Base-by-base conservation (phyloP, 2,797 vertebrate genomes). In the Gymnocypris eckloni region DNA sequence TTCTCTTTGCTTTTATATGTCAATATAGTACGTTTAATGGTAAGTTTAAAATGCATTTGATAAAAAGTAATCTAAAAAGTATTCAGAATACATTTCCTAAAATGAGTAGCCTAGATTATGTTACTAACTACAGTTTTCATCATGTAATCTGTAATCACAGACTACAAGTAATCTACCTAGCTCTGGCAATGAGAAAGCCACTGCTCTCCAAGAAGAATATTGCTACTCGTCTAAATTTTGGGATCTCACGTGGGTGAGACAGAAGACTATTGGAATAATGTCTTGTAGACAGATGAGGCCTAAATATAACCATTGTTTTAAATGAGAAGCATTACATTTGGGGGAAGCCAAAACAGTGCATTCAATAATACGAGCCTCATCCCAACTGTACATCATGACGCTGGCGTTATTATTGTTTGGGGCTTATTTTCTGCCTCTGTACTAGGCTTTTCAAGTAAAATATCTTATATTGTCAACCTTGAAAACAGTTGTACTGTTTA, bases 191-290 rank as follows among this genome's bases (percentile, higher is more conserved):
- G 11, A 64, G 59, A 5, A 64, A 64, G n/a, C n/a, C n/a, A 64
- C 59, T 28, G 59, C n/a, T 81, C 1, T 69, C 43, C 16, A 81
- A 25, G 22, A 69, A 48, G 50, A 70, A 41, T 54, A 81, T 54
- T 39, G 6, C 48, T 70, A 70, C 66, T 45, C 52, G 0, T 78
- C 37, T 59, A 78, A 78, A 59, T 7, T 78, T 39, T 78, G 5
- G 41, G 9, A 9, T 43, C 41, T 43, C 1, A 12, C 4, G 33
- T 78, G 16, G 75, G n/a, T 70, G 16, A 71, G 80, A 18, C 20
- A 71, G 48, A 81, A 41, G 33, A 52, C 48, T 70, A 39, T 25
- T 81, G 79, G 28, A 70, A 70, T 7, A 39, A 81, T 81, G 48
- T 54, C 9, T n/a, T 70, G 28, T 15, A 7, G 79, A 70, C 18